phyloP scores from a whole-genome alignment of 1,140 invertebrate species.

The Subanguina moxae region DNA sequence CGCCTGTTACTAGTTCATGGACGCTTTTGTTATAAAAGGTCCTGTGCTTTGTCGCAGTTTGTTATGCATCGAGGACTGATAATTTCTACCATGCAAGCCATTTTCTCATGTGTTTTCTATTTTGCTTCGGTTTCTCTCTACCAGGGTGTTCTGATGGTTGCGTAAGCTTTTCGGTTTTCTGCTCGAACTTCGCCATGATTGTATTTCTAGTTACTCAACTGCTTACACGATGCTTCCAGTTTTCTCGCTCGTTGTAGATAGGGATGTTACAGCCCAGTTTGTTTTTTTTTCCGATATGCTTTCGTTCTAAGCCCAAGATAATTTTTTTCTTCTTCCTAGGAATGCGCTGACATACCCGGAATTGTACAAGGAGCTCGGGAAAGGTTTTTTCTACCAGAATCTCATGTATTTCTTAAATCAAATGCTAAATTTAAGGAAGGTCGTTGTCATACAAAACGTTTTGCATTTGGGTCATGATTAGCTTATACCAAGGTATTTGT shows the following conservation, averaged over 20 bases:
- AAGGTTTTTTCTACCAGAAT: too few species aligned
- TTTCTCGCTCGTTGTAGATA: slow-evolving; percentile 85
- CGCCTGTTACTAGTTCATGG: slow-evolving; percentile 88
- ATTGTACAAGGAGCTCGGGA: slow-evolving; percentile 91
- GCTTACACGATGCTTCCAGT: slow-evolving; percentile 98
- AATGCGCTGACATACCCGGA: slow-evolving; percentile 92
- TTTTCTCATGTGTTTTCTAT: slow-evolving; percentile 98
- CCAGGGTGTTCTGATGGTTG: slow-evolving; percentile 96
- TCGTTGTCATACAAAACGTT: slow-evolving; percentile 85
- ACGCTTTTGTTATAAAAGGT: slow-evolving; percentile 87
- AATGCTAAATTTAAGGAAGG: too few species aligned
- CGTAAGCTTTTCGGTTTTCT: slow-evolving; percentile 64
- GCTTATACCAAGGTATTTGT: slow-evolving; percentile 96
- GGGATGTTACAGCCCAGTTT: slow-evolving; percentile 86
- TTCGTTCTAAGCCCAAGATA: too few species aligned
- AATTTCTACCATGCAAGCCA: slow-evolving; percentile 96
- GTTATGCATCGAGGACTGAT: slow-evolving; percentile 97
- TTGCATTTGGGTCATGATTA: slow-evolving; percentile 96
- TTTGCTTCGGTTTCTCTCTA: slow-evolving; percentile 93
- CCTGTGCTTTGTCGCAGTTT: slow-evolving; percentile 90
- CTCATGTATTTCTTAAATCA: too few species aligned
- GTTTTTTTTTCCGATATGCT: too few species aligned
- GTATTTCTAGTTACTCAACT: slow-evolving; percentile 78
- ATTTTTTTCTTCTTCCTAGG: too few species aligned
- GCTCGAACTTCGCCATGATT: too few species aligned